Conservation (phyloP, 1,140 invertebrate genomes). For the Solen grandis region DNA sequence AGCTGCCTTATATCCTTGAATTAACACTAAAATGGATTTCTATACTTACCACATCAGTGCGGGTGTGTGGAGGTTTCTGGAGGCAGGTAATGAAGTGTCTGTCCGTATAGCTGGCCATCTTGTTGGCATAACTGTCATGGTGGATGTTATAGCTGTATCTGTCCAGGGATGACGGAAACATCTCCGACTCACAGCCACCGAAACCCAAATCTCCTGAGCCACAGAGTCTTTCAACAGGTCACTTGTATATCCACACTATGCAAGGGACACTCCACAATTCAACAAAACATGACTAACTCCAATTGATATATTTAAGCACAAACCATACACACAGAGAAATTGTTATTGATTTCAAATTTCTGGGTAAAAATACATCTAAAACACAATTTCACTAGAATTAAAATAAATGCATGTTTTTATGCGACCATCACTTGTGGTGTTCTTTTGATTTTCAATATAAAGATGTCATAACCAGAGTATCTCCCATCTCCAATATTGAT, state of each 20-base stretch:
- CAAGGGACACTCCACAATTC: not conserved
- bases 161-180: slow-evolving; percentile 42
- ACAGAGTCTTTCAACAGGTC: not conserved
- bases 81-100: slow-evolving; percentile 64
- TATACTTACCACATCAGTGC: slow-evolving; percentile 66
- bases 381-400: not conserved
- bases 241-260: not conserved
- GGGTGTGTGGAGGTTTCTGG: slow-evolving; percentile 63
- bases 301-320: not conserved
- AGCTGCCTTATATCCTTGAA: not conserved
- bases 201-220: not conserved
- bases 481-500: not conserved
- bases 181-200: not conserved
- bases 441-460: not conserved
- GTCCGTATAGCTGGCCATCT: slow-evolving; percentile 55
- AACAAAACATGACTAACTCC: not conserved
- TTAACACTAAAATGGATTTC: not conserved
- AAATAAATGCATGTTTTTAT: not conserved
- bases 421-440: not conserved
- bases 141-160: slow-evolving; percentile 50
- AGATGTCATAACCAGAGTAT: not conserved
- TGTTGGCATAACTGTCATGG: slow-evolving; percentile 51
- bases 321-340: not conserved
- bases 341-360: not conserved
- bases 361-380: not conserved